Evolutionary conservation across 2,113 vertebrate species (phyloP).

Genomic region (Urocynchramus pylzowi): DNA sequence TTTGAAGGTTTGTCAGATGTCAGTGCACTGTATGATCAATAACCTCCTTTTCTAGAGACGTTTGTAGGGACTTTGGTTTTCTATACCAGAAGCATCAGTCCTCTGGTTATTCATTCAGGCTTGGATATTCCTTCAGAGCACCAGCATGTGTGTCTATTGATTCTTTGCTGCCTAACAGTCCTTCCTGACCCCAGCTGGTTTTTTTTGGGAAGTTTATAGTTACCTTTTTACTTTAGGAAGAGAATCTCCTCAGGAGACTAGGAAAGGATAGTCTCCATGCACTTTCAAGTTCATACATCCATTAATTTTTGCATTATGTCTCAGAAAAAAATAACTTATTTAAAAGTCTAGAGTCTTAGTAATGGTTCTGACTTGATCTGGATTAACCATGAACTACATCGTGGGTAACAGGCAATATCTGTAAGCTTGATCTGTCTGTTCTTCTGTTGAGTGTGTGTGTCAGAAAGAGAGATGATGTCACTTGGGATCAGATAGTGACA

Average conservation of each 20-base stretch:
- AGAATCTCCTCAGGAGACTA: background rate
- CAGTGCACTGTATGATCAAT: background rate
- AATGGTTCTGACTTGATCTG: background rate
- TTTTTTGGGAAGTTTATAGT: background rate
- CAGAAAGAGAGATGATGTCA: background rate
- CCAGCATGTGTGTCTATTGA: background rate
- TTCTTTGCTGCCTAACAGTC: background rate
- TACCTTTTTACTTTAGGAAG: background rate
- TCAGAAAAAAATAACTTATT: background rate
- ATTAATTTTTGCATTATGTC: background rate
- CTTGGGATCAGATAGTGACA: background rate
- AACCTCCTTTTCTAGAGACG: background rate
- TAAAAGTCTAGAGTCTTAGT: background rate
- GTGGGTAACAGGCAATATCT: background rate
- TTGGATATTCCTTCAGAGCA: background rate
- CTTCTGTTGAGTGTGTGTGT: background rate
- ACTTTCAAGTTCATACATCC: background rate
- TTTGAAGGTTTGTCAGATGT: background rate
- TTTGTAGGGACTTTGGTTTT: background rate
- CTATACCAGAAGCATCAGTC: background rate
- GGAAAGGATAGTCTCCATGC: background rate
- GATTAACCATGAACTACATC: background rate
- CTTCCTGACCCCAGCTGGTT: background rate
- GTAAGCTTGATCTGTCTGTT: background rate
- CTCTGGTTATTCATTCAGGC: background rate